phyloP scores from a whole-genome alignment of 2,113 vertebrate genomes.

The Microcebus lehilahytsara region DNA sequence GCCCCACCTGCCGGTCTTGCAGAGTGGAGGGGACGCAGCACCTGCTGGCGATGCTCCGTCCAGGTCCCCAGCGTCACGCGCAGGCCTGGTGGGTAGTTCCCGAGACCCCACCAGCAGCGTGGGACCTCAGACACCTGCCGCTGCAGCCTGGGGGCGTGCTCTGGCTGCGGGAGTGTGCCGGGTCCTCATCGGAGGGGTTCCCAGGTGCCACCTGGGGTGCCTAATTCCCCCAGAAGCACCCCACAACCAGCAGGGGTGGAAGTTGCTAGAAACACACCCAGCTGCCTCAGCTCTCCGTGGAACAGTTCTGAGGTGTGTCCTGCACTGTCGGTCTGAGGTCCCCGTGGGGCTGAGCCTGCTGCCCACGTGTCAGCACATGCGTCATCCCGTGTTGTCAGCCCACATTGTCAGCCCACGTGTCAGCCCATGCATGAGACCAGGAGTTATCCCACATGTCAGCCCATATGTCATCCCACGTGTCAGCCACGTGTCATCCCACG shows the following conservation, averaged over 20 bases:
- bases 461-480: too few relatives aligned
- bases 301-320: neutral
- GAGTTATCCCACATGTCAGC: too few relatives aligned
- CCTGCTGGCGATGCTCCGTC: rapidly evolving
- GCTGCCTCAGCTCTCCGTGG: neutral
- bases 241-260: neutral
- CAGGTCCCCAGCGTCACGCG: neutral
- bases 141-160: neutral
- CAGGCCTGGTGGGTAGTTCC: neutral
- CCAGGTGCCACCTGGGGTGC: neutral
- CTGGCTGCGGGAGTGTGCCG: neutral
- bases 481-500: neutral
- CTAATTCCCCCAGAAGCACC: neutral
- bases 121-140: too few relatives aligned
- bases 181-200: neutral
- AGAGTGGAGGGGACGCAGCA: too few relatives aligned
- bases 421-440: too few relatives aligned
- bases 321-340: neutral
- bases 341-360: rapidly evolving
- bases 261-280: neutral
- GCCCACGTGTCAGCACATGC: too few relatives aligned
- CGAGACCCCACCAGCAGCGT: rapidly evolving
- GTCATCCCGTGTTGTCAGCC: neutral
- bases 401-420: too few relatives aligned
- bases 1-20: neutral